Base-by-base conservation (phyloP, 2,888 invertebrate genomes). In the Lissocephala sabroskyi region DNA sequence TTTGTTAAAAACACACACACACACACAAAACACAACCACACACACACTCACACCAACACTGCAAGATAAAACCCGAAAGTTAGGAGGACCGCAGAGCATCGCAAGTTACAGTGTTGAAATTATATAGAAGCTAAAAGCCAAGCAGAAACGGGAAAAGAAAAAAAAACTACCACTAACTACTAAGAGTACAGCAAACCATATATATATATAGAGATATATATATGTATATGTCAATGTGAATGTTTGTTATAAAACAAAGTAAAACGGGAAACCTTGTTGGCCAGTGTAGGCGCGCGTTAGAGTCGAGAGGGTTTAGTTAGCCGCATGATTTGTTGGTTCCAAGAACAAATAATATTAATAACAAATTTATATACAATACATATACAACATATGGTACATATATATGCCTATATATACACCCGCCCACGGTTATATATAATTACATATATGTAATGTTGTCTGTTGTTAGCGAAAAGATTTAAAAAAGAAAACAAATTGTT, bases 291-390 rank as follows among this genome's bases (percentile, higher is more conserved):
- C 37, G 37, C 62, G 58, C n/a, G 37, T 19, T 37, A 37, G 19
- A 37, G 16, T 35, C 14, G 35, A 7, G 17, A 3, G 14, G 7
- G 16, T 35, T 5, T 7, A 23, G 7, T 3, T 23, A 23, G 23
- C 3, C 3, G 67, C 62, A 65, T 50, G 63, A 65, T 74, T 73
- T 73, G 60, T 65, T 65, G 62, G 74, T 63, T 68, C 65, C 50
- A 56, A 65, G 61, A 78, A 71, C 73, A 59, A 54, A 13, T 23
- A 28, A 28, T 14, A 23, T 32, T 33, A 47, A 42, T 11, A 44
- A 37, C 36, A 30, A n/a, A 47, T 45, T 44, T 13, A 45, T 26
- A 53, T 45, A 52, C 37, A 49, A 28, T 46, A 19, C 49, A 49
- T 33, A 41, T 44, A 58, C 30, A 55, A 56, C 52, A 58, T 56